These are phyloP conservation scores for Cyclura pinguis DNA, from an alignment of 2,797 vertebrate genomes.

Conservation along the genomic window DNA sequence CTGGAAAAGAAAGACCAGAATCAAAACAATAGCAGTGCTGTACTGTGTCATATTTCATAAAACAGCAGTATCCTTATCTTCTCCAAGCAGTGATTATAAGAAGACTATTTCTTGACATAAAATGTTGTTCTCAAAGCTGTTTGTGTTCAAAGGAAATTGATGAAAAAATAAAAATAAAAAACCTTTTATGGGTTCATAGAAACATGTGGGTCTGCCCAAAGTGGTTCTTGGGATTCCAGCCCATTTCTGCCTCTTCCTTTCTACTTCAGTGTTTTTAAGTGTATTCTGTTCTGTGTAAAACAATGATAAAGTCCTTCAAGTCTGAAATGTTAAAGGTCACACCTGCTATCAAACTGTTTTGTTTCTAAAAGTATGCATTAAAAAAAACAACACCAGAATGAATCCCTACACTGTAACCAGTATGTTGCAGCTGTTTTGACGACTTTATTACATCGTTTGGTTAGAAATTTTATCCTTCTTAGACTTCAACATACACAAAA, in stretches of 20 bases:
- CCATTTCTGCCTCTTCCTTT: background rate
- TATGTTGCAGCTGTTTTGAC: conserved; percentile 84
- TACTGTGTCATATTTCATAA: background rate
- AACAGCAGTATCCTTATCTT: background rate
- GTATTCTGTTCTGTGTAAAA: conserved; percentile 14
- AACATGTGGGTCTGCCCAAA: background rate
- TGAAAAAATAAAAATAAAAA: background rate
- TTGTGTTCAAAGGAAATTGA: background rate
- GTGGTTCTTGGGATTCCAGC: background rate
- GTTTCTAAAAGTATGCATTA: conserved; percentile 75
- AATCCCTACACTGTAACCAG: conserved; percentile 82
- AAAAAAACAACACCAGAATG: conserved; percentile 74
- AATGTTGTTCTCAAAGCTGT: background rate
- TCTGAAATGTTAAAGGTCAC: conserved; percentile 80
- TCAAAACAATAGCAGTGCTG: background rate
- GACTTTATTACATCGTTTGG: conserved; percentile 78
- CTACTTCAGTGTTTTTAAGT: background rate
- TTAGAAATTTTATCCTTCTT: conserved; percentile 58
- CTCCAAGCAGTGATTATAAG: background rate
- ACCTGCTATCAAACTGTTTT: conserved; percentile 84
- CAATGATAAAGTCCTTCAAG: conserved; percentile 71
- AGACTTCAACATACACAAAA: background rate
- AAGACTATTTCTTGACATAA: background rate
- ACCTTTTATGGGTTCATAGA: background rate
- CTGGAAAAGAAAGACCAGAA: background rate